Conservation (phyloP, 2,797 vertebrate species). For the Pogonophryne albipinna region DNA sequence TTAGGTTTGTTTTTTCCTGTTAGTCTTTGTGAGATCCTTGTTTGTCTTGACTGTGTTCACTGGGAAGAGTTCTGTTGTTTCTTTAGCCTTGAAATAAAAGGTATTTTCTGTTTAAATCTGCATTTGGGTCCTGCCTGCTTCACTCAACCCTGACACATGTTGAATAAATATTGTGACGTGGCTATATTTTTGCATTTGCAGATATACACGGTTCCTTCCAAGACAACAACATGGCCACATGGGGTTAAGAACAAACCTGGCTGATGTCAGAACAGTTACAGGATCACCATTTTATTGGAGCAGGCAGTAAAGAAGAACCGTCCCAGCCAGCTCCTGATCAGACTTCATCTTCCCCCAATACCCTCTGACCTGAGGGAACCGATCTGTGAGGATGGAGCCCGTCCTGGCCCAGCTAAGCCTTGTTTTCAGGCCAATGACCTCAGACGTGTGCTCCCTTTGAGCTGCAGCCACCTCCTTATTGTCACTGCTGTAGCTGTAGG, state of each 20-base stretch:
- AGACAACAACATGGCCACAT: neutral
- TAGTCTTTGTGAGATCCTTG: too few species aligned
- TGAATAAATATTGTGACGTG: too few species aligned
- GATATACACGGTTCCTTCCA: neutral
- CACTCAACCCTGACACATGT: too few species aligned
- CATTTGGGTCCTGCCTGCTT: too few species aligned
- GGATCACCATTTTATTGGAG: slow-evolving; percentile 66
- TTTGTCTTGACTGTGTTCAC: too few species aligned
- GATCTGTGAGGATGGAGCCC: slow-evolving; percentile 38
- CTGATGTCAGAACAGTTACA: slow-evolving; percentile 18
- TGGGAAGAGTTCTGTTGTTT: too few species aligned
- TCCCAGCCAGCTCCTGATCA: slow-evolving; percentile 38
- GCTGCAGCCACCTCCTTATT: slow-evolving; percentile 19
- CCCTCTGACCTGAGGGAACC: slow-evolving; percentile 46
- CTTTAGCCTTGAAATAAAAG: too few species aligned
- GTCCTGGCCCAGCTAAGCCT: slow-evolving; percentile 59
- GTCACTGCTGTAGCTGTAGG: slow-evolving; percentile 8
- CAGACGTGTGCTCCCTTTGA: neutral
- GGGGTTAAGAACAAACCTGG: slow-evolving; percentile 15
- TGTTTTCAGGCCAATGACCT: slow-evolving; percentile 66
- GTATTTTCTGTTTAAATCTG: too few species aligned
- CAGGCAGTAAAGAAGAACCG: slow-evolving; percentile 41
- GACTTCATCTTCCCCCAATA: slow-evolving; percentile 11
- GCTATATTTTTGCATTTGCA: too few species aligned
- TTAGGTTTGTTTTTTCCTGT: too few species aligned